Base-by-base conservation (phyloP, 2,797 vertebrate species). In the Amblyraja radiata region DNA sequence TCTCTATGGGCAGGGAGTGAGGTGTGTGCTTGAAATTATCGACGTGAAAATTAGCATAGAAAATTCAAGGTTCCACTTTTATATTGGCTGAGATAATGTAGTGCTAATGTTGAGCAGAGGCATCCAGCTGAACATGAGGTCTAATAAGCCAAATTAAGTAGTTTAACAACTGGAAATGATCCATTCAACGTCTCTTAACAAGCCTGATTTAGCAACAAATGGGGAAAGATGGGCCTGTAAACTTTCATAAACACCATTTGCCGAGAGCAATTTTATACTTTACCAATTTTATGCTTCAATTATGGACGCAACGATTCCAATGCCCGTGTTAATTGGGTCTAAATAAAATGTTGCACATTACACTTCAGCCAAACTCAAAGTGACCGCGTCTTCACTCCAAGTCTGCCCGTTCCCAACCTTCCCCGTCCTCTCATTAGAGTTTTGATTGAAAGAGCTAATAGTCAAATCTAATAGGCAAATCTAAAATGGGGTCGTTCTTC, bases 121-220 rank as follows among this genome's bases (percentile, higher is more conserved):
- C 81, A 28, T 84, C 54, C 54, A 11, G 9, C 54, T 8, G 23
- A 61, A 25, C 81, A 28, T 16, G 23, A 28, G 54, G n/a, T 61
- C 21, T 84, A 84, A 61, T 28, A 84, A 80, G 5, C 4, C 36
- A 80, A 84, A 58, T 84, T 84, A 84, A 84, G 61, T 54, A 61
- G 54, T 13, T 23, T 14, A 61, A 61, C 54, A 28, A 84, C 54
- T 28, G 81, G 81, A 84, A 84, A 61, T 58, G 81, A 84, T 25
- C 81, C 81, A 58, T 25, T 61, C 14, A 4, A 84, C 54, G 61
- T 84, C 61, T 84, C 81, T 61, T 84, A 58, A 25, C 54, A 84
- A 84, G 81, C 46, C 25, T n/a, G 81, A 84, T 61, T 84, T 84
- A 84, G 81, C 81, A 84, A 61, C 54, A 58, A 84, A 84, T 84